These are phyloP conservation scores for Teinopalpus imperialis DNA, from an alignment of 2,888 invertebrate genomes.

Conservation along the genomic window DNA sequence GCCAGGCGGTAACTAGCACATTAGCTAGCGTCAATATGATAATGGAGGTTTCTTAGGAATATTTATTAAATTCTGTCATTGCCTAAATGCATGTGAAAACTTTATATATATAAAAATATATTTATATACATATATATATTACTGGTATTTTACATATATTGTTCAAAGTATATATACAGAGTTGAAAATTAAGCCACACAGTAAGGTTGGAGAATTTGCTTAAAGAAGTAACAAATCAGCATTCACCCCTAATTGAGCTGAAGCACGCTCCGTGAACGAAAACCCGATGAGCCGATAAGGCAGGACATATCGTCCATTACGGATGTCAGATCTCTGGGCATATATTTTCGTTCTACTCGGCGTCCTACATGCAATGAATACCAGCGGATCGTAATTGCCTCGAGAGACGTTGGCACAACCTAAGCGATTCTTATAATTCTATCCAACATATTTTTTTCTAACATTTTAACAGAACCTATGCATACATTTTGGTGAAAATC, in stretches of 20 bases:
- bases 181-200: too few relatives aligned
- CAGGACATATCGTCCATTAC: neutral
- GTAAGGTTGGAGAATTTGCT: too few relatives aligned
- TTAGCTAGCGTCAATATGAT: too few relatives aligned
- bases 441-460: neutral
- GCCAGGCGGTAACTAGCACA: too few relatives aligned
- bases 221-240: neutral
- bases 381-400: constrained; percentile 9
- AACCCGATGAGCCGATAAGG: neutral
- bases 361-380: constrained; percentile 1
- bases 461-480: neutral
- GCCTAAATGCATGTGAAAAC: too few relatives aligned
- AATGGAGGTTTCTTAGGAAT: too few relatives aligned
- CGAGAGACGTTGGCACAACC: neutral
- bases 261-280: neutral
- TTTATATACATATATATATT: too few relatives aligned
- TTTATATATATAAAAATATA: too few relatives aligned
- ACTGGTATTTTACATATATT: too few relatives aligned
- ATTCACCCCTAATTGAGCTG: neutral
- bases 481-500: neutral
- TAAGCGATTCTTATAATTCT: neutral
- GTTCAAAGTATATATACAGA: too few relatives aligned
- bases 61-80: too few relatives aligned
- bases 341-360: constrained; percentile 2
- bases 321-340: neutral